Base-by-base conservation (phyloP, 2,113 vertebrate species). In the Sapayoa aenigma region DNA sequence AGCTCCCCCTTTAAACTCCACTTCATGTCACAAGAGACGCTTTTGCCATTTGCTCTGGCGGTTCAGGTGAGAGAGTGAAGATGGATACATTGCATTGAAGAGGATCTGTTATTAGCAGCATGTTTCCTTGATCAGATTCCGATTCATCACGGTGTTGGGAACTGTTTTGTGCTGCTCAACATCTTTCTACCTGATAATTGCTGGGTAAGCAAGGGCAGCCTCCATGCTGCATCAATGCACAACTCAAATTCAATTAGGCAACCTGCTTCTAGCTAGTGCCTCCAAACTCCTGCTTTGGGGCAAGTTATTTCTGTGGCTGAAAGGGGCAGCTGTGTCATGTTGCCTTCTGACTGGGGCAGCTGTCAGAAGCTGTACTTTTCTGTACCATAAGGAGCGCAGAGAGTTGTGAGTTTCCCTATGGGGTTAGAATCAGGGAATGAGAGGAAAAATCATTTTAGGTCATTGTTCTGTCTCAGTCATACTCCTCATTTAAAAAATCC, bases 21-120 rank as follows among this genome's bases (percentile, higher is more conserved):
- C 18, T 44, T 15, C 14, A 18, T 0, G 2, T 39, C n/a, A 58
- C 5, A 7, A 35, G 33, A 65, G 37, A 23, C 25, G 21, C 33
- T 85, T 63, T 21, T 76, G 30, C 14, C 27, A 18, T 68, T 84
- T 90, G 35, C 24, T 15, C 39, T 55, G 18, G 14, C 0, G 0
- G 6, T 50, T 42, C 6, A 3, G 58, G 19, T 0, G 0, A 80
- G 49, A n/a, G 9, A 79, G 24, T 33, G 44, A 60, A 73, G 27
- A 22, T 44, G n/a, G 18, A 75, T 60, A 35, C 6, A 5, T 30
- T 46, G 30, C 39, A 39, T 11, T 56, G 49, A n/a, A 65, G 71
- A 50, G 39, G 22, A 14, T n/a, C 23, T 83, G 24, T 41, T 55
- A 28, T 2, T 42, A 90, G 37, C 44, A 73, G 8, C 0, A 0